Conservation (phyloP, 2,888 invertebrate genomes). For the Heliconius ethilla region DNA sequence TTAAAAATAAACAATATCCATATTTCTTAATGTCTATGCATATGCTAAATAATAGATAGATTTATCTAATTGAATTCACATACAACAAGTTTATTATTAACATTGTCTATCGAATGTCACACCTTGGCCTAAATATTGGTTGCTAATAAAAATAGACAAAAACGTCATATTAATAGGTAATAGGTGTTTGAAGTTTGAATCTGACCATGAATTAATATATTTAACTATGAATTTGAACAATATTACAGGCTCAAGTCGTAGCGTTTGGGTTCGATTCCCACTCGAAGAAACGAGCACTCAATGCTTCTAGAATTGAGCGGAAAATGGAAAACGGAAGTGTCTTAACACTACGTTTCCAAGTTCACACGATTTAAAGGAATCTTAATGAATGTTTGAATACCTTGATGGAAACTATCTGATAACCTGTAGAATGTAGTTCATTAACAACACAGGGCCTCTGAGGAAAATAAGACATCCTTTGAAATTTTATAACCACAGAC, state of each 20-base stretch:
- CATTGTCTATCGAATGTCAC: not conserved
- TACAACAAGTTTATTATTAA: not conserved
- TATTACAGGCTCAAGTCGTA: too few species aligned
- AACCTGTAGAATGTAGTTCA: conserved; percentile 17
- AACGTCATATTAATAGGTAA: not conserved
- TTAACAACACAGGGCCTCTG: conserved; percentile 1
- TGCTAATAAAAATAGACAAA: not conserved
- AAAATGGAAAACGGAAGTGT: too few species aligned
- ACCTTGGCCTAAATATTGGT: conserved; percentile 7
- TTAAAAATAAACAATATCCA: too few species aligned
- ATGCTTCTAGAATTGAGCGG: too few species aligned
- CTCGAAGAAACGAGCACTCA: too few species aligned
- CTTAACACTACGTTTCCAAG: too few species aligned
- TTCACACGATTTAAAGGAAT: not conserved
- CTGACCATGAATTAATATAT: conserved; percentile 13
- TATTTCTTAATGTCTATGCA: not conserved
- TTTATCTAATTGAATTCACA: not conserved
- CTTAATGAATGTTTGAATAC: not conserved
- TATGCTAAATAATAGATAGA: not conserved
- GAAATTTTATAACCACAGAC: conserved; percentile 20
- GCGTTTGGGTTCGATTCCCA: too few species aligned
- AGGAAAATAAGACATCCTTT: conserved; percentile 31
- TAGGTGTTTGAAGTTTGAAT: not conserved
- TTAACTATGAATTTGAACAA: too few species aligned
- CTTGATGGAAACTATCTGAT: not conserved